These are phyloP conservation scores for Sturmia bella DNA, from an alignment of 2,888 invertebrate species.

Conservation along the genomic window DNA sequence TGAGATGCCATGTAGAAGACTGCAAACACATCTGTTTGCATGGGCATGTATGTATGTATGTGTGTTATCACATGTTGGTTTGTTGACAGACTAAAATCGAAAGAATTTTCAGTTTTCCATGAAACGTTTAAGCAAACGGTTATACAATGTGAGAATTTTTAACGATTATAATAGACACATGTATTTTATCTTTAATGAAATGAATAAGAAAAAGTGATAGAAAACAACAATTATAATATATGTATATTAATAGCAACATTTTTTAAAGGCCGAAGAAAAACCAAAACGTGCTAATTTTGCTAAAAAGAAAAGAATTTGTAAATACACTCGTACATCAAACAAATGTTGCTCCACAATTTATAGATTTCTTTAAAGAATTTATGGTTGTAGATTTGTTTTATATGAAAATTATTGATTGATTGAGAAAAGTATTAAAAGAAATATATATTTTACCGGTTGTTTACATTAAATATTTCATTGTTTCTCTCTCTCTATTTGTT, in stretches of 20 bases:
- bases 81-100: conserved; percentile 12
- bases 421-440: not conserved
- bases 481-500: not conserved
- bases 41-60: not conserved
- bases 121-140: conserved; percentile 52
- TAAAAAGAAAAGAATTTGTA: not conserved
- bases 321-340: not conserved
- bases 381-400: not conserved
- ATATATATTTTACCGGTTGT: conserved; percentile 27
- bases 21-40: not conserved
- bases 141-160: conserved; percentile 4
- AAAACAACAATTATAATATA: conserved; percentile 22
- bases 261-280: too few species aligned
- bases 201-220: not conserved
- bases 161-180: conserved; percentile 34
- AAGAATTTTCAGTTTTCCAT: conserved; percentile 61
- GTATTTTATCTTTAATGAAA: not conserved
- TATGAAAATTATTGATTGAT: conserved; percentile 6
- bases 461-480: not conserved
- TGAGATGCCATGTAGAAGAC: conserved; percentile 12
- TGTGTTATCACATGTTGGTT: conserved; percentile 12
- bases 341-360: too few species aligned
- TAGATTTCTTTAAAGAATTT: conserved; percentile 3
- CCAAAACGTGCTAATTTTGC: conserved; percentile 1
- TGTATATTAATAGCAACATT: conserved; percentile 11